Conservation (phyloP, 2,888 invertebrate species). For the Pomacea canaliculata region DNA sequence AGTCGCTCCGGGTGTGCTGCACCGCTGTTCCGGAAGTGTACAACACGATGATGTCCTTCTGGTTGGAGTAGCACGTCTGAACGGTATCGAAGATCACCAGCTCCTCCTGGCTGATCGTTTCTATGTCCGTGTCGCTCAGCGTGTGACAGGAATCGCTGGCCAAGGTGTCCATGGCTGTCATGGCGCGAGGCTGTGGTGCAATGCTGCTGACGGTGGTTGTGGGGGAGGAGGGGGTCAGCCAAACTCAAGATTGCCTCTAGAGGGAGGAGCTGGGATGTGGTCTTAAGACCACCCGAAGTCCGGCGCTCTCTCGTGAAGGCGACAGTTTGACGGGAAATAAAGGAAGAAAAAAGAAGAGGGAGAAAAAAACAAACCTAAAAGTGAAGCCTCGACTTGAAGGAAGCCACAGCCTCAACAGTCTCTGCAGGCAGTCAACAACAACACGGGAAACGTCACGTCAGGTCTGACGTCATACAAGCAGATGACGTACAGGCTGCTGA, state of each 20-base stretch:
- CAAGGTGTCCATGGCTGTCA: slow-evolving; percentile 6
- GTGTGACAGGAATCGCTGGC: slow-evolving; percentile 1
- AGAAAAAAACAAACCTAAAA: not conserved
- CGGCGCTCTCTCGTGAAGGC: not conserved
- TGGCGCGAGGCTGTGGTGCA: not conserved
- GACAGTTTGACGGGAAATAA: not conserved
- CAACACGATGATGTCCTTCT: slow-evolving; percentile 7
- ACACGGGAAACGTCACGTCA: not conserved
- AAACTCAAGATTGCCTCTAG: not conserved
- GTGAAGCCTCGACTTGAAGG: not conserved
- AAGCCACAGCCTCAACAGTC: not conserved
- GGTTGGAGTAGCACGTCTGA: slow-evolving; percentile 14
- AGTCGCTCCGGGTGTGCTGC: slow-evolving; percentile 11
- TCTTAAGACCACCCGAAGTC: not conserved
- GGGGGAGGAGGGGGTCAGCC: too few relatives aligned
- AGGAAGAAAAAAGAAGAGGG: not conserved
- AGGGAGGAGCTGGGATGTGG: not conserved
- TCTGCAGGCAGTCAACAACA: not conserved
- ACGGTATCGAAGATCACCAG: slow-evolving; percentile 20
- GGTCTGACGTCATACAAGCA: too few relatives aligned
- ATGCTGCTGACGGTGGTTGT: too few relatives aligned
- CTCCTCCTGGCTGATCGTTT: slow-evolving; percentile 22
- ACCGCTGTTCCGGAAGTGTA: slow-evolving; percentile 17
- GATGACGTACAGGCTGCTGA: too few relatives aligned
- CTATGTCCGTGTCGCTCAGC: slow-evolving; percentile 17